A percentile compares a stretch with the other conserved stretches of the same genome.
Evolutionary conservation across 2,888 invertebrate genomes (phyloP).

Genomic region (Gisinianus flammeolus): DNA sequence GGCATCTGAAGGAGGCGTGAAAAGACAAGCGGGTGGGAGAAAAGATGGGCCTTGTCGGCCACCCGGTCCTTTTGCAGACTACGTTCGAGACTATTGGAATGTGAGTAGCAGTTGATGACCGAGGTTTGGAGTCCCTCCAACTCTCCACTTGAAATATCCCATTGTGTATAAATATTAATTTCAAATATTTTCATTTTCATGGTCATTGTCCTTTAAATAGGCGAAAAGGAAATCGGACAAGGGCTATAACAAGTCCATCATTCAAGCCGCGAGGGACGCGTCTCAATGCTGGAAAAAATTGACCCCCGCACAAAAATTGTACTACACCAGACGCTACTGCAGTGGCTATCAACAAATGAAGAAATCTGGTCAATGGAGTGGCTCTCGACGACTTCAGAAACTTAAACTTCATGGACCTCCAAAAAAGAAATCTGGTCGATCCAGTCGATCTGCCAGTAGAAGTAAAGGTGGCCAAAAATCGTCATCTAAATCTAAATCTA

Average conservation of each 20-base stretch:
- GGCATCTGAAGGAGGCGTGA: not conserved
- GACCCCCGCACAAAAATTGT: not conserved
- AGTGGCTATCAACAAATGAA: not conserved
- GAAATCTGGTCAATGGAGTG: not conserved
- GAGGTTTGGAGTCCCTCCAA: too few species aligned
- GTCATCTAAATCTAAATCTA: too few species aligned
- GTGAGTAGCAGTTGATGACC: not conserved
- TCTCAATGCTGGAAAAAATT: slow-evolving; percentile 3
- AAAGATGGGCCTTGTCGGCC: not conserved
- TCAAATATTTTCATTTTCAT: not conserved
- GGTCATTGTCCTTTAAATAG: not conserved
- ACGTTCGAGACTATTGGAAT: slow-evolving; percentile 4
- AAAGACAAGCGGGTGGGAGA: not conserved
- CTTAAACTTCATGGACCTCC: too few species aligned
- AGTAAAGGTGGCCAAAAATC: too few species aligned
- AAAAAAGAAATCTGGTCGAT: too few species aligned
- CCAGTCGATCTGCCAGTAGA: too few species aligned
- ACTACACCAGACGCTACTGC: not conserved
- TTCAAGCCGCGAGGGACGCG: not conserved
- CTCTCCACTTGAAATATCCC: too few species aligned
- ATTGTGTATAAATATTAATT: too few species aligned
- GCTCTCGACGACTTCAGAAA: not conserved
- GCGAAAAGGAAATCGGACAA: not conserved
- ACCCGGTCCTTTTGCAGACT: slow-evolving; percentile 12
- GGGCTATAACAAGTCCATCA: not conserved